Evolutionary conservation across 2,888 invertebrate genomes (phyloP).

Genomic region (Temnothorax unifasciatus): DNA sequence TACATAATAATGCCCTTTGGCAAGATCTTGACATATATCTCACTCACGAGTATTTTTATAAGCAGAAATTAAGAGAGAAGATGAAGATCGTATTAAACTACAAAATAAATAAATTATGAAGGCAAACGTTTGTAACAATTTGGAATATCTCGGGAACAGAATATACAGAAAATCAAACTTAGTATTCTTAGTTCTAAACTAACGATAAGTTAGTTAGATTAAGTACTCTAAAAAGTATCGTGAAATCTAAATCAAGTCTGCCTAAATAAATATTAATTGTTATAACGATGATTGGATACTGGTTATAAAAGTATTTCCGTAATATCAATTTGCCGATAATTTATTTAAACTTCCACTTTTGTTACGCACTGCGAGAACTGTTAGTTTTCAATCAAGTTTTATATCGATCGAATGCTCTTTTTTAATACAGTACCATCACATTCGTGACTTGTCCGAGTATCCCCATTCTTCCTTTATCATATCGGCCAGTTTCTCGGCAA

Average conservation of each 20-base stretch:
- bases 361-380: background rate
- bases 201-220: background rate
- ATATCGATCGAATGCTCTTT: background rate
- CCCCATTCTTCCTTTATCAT: slow-evolving; percentile 88
- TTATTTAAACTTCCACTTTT: background rate
- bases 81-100: background rate
- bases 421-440: background rate
- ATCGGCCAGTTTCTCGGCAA: slow-evolving; percentile 90
- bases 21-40: background rate
- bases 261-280: background rate
- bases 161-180: background rate
- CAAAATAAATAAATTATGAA: background rate
- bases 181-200: background rate
- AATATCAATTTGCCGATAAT: background rate
- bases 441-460: slow-evolving; percentile 35
- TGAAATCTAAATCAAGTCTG: background rate
- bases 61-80: background rate
- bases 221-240: background rate
- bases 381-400: background rate
- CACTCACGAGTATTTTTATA: background rate
- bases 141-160: background rate
- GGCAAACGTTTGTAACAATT: background rate
- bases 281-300: background rate
- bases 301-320: too few relatives aligned
- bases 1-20: background rate